A percentile compares a stretch with the other conserved stretches of the same genome.
These are phyloP conservation scores for Smithornis capensis DNA, from an alignment of 2,113 vertebrate species.

Conservation along the genomic window DNA sequence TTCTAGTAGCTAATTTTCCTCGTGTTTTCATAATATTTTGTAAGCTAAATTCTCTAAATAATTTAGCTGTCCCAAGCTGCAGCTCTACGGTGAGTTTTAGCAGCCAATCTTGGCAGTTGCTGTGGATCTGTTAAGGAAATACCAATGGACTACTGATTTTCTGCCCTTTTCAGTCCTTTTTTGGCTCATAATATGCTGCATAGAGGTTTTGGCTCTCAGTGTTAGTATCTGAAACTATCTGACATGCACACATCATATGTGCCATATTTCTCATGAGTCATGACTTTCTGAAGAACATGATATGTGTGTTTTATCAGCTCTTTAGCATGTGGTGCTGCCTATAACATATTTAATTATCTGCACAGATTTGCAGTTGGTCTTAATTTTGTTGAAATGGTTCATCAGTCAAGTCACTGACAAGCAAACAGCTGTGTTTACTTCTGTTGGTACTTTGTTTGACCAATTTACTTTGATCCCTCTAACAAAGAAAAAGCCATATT, in stretches of 20 bases:
- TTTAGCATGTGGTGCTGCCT: neutral
- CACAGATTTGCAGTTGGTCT: neutral
- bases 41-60: neutral
- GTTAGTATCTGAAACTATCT: neutral
- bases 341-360: neutral
- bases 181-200: neutral
- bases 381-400: conserved; percentile 1
- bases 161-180: neutral
- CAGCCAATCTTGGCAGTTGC: neutral
- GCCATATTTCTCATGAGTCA: neutral
- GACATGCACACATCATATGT: neutral
- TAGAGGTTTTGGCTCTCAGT: neutral
- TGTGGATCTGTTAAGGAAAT: neutral
- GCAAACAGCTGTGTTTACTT: conserved; percentile 1
- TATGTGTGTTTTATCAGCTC: neutral
- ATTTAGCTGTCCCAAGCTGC: neutral
- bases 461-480: conserved; percentile 8
- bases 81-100: neutral
- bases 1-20: neutral
- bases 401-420: conserved; percentile 11
- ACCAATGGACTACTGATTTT: neutral
- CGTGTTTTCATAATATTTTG: neutral
- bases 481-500: neutral
- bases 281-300: neutral
- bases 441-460: conserved; percentile 5